Conservation (phyloP, 2,797 vertebrate species). For the Gymnocypris eckloni region DNA sequence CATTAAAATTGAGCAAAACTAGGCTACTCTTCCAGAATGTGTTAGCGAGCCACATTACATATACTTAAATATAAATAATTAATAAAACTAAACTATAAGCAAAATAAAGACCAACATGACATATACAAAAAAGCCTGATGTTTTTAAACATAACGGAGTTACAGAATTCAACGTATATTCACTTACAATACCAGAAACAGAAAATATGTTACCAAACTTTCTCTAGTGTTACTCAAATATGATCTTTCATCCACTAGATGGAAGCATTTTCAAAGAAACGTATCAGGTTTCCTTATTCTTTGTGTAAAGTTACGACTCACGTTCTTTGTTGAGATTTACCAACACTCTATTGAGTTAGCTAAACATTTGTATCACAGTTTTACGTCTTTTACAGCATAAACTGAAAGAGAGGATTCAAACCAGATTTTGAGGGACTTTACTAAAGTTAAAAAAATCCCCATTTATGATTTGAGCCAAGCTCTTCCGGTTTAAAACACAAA, state of each 20-base stretch:
- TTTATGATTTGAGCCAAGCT: conserved; percentile 1
- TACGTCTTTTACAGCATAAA: not conserved
- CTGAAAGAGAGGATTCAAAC: not conserved
- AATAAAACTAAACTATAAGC: not conserved
- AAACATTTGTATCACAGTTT: not conserved
- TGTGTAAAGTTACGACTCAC: not conserved
- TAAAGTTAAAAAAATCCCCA: conserved; percentile 17
- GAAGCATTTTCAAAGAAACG: conserved; percentile 58
- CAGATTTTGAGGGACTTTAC: conserved; percentile 39
- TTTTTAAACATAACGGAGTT: not conserved
- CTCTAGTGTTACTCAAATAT: not conserved
- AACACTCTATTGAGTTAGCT: not conserved
- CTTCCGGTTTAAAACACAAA: conserved; percentile 18
- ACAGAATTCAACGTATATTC: not conserved
- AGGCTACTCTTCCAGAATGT: not conserved
- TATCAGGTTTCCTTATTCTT: not conserved
- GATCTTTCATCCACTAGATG: conserved; percentile 67
- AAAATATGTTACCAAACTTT: not conserved
- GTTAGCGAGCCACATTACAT: not conserved
- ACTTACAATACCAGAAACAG: not conserved
- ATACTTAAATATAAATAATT: not conserved
- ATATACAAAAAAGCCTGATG: not conserved
- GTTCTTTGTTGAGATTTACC: not conserved
- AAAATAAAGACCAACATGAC: not conserved
- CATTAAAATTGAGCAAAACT: not conserved